A percentile compares a stretch with the other conserved stretches of the same genome.
These are phyloP conservation scores for Alca torda DNA, from an alignment of 2,797 vertebrate species.

Conservation along the genomic window DNA sequence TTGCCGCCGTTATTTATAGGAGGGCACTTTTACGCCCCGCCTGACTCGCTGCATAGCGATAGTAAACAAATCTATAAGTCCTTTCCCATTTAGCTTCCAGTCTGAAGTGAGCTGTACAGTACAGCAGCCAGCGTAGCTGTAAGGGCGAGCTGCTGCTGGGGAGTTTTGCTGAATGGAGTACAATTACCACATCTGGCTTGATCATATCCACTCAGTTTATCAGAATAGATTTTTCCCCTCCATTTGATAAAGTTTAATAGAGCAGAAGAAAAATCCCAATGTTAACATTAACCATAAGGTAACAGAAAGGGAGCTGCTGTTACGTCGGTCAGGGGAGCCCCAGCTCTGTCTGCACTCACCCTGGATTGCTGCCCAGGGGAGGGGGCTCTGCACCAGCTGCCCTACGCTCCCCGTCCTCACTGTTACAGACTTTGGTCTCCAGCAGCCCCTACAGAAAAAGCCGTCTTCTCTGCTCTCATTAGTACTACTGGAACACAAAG, in stretches of 20 bases:
- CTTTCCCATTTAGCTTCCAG: not conserved
- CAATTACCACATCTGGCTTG: not conserved
- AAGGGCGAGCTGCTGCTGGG: not conserved
- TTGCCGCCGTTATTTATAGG: accelerated
- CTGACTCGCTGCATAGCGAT: accelerated
- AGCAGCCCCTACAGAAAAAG: not conserved
- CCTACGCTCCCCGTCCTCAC: not conserved
- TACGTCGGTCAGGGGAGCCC: accelerated
- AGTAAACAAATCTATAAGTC: not conserved
- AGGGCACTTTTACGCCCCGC: not conserved
- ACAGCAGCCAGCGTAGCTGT: not conserved
- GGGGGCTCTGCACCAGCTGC: not conserved
- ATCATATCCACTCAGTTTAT: accelerated
- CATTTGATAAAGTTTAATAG: not conserved
- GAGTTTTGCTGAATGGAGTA: accelerated
- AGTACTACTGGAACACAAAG: not conserved
- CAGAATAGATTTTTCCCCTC: not conserved
- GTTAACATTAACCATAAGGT: accelerated
- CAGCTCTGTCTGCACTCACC: accelerated
- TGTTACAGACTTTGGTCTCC: not conserved
- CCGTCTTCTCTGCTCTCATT: accelerated
- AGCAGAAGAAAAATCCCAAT: not conserved
- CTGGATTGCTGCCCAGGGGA: not conserved
- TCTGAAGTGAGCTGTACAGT: accelerated
- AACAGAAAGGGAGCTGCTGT: not conserved